These are phyloP conservation scores for Pseudolaguvia tuberculata DNA, from an alignment of 2,113 vertebrate genomes.

Conservation along the genomic window DNA sequence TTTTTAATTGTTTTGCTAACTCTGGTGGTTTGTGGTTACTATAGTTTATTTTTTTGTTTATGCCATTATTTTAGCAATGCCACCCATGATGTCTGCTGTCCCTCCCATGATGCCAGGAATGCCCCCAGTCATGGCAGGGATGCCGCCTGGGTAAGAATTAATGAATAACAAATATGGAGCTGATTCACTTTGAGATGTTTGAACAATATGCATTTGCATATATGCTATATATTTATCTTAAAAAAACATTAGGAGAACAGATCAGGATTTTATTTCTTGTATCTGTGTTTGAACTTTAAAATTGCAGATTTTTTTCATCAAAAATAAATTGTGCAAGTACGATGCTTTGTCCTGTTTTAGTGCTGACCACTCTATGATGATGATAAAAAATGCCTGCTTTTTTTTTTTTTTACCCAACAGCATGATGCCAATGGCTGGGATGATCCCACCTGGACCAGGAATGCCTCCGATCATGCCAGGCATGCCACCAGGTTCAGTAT, in stretches of 20 bases:
- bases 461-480: slow-evolving; percentile 85
- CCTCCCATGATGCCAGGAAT: slow-evolving; percentile 78
- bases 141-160: slow-evolving; percentile 49
- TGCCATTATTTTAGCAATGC: slow-evolving; percentile 26
- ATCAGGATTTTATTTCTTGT: too few relatives aligned
- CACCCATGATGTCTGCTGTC: slow-evolving; percentile 69
- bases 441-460: slow-evolving; percentile 61
- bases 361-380: not conserved
- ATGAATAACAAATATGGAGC: too few relatives aligned
- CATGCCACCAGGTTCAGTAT: slow-evolving; percentile 63
- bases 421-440: slow-evolving; percentile 48
- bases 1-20: too few relatives aligned
- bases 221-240: too few relatives aligned
- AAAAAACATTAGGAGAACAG: too few relatives aligned
- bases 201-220: too few relatives aligned
- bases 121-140: slow-evolving; percentile 54
- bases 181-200: too few relatives aligned
- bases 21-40: too few relatives aligned
- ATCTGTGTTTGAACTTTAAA: too few relatives aligned
- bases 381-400: not conserved
- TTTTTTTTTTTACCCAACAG: not conserved
- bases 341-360: not conserved
- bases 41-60: too few relatives aligned
- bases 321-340: too few relatives aligned
- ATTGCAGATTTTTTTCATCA: too few relatives aligned